A percentile compares a stretch with the other conserved stretches of the same genome.
Conservation (phyloP, 1,140 invertebrate genomes). For the Cydia pomonella region DNA sequence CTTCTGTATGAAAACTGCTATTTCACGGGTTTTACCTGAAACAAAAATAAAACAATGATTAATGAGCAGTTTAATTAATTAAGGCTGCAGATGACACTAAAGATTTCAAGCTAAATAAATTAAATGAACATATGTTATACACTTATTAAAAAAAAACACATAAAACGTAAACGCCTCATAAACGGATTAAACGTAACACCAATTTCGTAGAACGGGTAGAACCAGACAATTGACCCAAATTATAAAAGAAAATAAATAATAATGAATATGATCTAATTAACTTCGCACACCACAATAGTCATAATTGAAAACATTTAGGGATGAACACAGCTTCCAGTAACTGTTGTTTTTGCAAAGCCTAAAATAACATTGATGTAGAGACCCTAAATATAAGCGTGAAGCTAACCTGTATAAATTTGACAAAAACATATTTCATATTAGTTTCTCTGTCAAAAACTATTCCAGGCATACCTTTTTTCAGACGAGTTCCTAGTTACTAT, state of each 20-base stretch:
- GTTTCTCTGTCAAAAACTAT: no score
- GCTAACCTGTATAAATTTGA: no score
- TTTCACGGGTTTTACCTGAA: constrained; percentile 6
- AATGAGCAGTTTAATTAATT: not conserved
- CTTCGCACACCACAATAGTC: not conserved
- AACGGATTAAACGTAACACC: not conserved
- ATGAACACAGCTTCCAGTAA: no score
- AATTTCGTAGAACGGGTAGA: not conserved
- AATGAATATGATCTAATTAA: not conserved
- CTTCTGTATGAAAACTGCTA: not conserved
- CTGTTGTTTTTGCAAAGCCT: no score
- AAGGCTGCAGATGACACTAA: not conserved
- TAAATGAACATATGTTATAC: not conserved
- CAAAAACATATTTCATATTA: no score
- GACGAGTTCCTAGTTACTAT: no score
- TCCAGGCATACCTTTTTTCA: no score
- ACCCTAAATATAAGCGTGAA: no score
- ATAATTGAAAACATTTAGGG: not conserved
- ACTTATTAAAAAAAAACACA: no score
- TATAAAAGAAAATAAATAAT: not conserved
- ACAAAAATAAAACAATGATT: not conserved
- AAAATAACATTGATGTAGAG: no score
- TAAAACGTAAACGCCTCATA: no score
- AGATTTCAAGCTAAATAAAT: not conserved
- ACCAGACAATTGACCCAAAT: not conserved